Evolutionary conservation across 2,113 vertebrate genomes (phyloP).

Genomic region (Emydura subglobosa): DNA sequence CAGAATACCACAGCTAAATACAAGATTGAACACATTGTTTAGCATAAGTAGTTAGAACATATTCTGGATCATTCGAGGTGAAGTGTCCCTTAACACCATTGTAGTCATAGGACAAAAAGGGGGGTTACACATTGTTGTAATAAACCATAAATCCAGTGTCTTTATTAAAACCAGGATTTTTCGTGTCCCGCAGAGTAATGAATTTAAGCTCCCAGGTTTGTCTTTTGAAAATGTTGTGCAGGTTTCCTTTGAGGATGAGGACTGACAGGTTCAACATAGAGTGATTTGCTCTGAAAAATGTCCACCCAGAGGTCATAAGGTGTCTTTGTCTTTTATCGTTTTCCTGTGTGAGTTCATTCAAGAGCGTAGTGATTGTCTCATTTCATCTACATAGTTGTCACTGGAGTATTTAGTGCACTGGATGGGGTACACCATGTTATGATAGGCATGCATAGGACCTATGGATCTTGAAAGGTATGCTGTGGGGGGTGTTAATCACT

Average conservation of each 20-base stretch:
- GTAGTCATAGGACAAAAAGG: not conserved
- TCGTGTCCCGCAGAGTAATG: not conserved
- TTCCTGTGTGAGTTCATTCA: not conserved
- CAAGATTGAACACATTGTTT: no score
- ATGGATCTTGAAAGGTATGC: not conserved
- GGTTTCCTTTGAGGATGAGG: not conserved
- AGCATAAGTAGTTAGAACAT: no score
- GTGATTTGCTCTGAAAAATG: not conserved
- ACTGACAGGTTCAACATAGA: not conserved
- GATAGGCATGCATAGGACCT: not conserved
- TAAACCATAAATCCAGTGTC: not conserved
- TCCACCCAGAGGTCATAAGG: not conserved
- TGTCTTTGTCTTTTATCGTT: not conserved
- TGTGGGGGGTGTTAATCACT: not conserved
- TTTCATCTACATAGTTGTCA: not conserved
- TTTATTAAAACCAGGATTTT: not conserved
- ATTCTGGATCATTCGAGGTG: no score
- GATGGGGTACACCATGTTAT: not conserved
- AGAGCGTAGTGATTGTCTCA: not conserved
- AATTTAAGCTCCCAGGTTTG: not conserved
- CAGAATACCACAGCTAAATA: no score
- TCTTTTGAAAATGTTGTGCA: not conserved
- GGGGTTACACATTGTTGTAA: not conserved
- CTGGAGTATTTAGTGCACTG: not conserved
- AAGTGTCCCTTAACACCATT: no score